Conservation (phyloP, 1,140 invertebrate species). For the Sarcophaga peregrina region DNA sequence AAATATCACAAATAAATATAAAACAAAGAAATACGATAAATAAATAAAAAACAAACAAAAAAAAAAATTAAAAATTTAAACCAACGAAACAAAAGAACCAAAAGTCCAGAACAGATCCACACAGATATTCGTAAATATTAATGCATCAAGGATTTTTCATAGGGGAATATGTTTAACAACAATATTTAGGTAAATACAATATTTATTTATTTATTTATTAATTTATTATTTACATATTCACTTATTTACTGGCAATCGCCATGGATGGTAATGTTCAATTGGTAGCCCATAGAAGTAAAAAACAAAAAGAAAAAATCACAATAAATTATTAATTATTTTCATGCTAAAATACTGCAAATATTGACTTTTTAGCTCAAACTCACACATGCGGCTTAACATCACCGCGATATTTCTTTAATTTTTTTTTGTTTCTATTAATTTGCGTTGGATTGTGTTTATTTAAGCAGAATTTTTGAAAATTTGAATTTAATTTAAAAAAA, state of each 20-base stretch:
- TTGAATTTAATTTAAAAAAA: background rate
- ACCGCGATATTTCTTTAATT: background rate
- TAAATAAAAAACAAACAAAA: no score
- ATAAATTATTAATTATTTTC: background rate
- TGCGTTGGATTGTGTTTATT: background rate
- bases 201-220: no score
- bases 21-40: no score
- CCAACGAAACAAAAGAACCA: no score
- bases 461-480: background rate
- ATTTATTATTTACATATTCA: no score
- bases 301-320: background rate
- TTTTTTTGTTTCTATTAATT: background rate
- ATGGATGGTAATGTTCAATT: background rate
- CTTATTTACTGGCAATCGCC: no score
- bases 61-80: no score
- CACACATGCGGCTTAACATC: no score
- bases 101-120: no score
- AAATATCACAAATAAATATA: no score
- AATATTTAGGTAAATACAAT: constrained; percentile 7
- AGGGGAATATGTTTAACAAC: constrained; percentile 11
- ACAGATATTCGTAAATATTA: background rate
- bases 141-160: constrained; percentile 17
- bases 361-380: no score
- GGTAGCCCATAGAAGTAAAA: background rate
- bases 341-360: background rate